Percentiles rank a stretch among this genome's conserved stretches.
phyloP scores from a whole-genome alignment of 2,797 vertebrate genomes.

The Peromyscus melanophrys region DNA sequence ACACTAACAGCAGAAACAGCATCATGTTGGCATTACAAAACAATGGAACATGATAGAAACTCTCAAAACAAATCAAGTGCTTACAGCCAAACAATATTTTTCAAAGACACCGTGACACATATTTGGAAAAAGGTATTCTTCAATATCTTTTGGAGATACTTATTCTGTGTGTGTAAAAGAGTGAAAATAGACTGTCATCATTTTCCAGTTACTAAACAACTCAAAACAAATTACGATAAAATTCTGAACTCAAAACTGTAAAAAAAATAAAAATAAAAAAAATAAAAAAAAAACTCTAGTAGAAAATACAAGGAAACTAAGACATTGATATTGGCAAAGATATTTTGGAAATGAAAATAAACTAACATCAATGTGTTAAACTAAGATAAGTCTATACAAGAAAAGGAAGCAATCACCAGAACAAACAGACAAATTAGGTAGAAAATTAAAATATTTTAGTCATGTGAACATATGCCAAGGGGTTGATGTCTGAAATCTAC shows the following conservation, averaged over 20 bases:
- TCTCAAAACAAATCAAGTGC: not conserved
- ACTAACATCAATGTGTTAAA: not conserved
- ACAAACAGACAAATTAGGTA: not conserved
- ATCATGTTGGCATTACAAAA: not conserved
- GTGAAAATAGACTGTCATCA: not conserved
- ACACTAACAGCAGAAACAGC: not conserved
- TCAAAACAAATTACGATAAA: not conserved
- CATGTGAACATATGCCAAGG: not conserved
- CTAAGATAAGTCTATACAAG: not conserved
- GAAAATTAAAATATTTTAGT: not conserved
- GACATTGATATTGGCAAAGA: not conserved
- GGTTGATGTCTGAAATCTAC: no score
- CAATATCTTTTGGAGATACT: not conserved
- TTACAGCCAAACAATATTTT: not conserved
- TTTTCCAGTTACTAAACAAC: not conserved
- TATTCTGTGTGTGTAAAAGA: not conserved
- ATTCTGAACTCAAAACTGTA: not conserved
- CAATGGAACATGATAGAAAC: not conserved
- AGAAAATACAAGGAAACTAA: not conserved
- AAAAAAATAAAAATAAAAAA: not conserved
- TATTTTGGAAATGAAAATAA: not conserved
- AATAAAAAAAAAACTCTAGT: not conserved
- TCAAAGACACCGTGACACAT: no score
- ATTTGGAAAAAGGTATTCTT: not conserved
- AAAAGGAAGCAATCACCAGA: not conserved